A percentile compares a stretch with the other conserved stretches of the same genome.
These are phyloP conservation scores for Saturnia japonica DNA, from an alignment of 2,888 invertebrate genomes.

Conservation along the genomic window DNA sequence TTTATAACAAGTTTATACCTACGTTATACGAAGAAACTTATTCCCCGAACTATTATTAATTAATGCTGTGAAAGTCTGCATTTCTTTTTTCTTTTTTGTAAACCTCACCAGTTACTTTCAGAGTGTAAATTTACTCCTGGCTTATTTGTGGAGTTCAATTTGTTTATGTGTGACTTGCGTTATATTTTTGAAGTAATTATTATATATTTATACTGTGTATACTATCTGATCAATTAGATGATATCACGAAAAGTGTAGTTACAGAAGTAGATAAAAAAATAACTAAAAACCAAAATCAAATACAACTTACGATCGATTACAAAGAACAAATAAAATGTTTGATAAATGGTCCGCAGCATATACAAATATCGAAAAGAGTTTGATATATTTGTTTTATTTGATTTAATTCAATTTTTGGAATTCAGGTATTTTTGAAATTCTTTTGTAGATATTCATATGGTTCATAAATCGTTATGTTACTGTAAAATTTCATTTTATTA, in stretches of 20 bases:
- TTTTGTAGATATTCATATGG: no score
- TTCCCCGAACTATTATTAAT: no score
- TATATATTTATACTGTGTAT: background rate
- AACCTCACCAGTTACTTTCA: background rate
- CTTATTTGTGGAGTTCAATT: background rate
- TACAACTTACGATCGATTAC: background rate
- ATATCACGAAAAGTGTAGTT: background rate
- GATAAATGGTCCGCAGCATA: no score
- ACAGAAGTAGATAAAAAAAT: background rate
- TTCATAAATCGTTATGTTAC: no score
- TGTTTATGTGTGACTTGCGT: background rate
- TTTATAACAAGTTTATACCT: no score
- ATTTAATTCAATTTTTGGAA: background rate
- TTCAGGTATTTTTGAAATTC: background rate
- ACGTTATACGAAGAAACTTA: no score
- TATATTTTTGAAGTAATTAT: background rate
- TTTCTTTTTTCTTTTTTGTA: background rate
- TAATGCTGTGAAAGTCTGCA: background rate
- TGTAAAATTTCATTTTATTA: background rate
- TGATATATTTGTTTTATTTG: no score
- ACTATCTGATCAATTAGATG: background rate
- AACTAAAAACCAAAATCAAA: background rate
- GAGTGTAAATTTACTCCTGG: background rate
- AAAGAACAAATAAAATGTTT: background rate
- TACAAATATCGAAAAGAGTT: no score